A percentile compares a stretch with the other conserved stretches of the same genome.
Conservation (phyloP, 2,797 vertebrate species). For the Chelonia mydas region DNA sequence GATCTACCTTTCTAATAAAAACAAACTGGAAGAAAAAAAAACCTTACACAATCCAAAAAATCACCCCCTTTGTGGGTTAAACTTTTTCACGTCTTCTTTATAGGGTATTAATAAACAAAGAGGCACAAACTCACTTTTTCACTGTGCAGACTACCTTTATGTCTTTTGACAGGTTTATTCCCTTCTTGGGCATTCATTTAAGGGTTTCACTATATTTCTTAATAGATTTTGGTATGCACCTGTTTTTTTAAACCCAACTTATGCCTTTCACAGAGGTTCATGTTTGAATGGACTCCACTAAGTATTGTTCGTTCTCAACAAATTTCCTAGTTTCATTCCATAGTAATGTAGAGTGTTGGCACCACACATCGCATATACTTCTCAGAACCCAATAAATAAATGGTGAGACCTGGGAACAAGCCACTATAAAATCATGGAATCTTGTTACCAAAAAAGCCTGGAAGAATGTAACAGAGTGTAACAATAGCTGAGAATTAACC, state of each 20-base stretch:
- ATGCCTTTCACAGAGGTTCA: not conserved
- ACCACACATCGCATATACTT: not conserved
- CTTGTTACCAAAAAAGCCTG: not conserved
- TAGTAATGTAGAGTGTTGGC: not conserved
- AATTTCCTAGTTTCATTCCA: not conserved
- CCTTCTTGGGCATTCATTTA: not conserved
- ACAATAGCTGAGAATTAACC: not conserved
- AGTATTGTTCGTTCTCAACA: not conserved
- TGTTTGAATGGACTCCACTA: not conserved
- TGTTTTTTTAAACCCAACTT: not conserved
- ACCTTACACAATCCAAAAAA: not conserved
- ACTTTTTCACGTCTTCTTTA: not conserved
- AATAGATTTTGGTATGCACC: not conserved
- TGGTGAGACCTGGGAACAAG: not conserved
- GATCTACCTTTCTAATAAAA: not conserved
- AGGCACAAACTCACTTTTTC: not conserved
- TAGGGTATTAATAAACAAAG: not conserved
- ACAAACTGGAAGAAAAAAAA: not conserved
- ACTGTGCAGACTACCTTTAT: not conserved
- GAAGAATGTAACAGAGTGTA: not conserved
- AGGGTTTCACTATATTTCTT: not conserved
- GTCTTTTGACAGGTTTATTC: not conserved
- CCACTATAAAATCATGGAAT: not conserved
- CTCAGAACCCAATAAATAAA: not conserved
- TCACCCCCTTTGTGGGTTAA: not conserved